These are phyloP conservation scores for Chitala chitala DNA, from an alignment of 2,113 vertebrate species.

Conservation along the genomic window DNA sequence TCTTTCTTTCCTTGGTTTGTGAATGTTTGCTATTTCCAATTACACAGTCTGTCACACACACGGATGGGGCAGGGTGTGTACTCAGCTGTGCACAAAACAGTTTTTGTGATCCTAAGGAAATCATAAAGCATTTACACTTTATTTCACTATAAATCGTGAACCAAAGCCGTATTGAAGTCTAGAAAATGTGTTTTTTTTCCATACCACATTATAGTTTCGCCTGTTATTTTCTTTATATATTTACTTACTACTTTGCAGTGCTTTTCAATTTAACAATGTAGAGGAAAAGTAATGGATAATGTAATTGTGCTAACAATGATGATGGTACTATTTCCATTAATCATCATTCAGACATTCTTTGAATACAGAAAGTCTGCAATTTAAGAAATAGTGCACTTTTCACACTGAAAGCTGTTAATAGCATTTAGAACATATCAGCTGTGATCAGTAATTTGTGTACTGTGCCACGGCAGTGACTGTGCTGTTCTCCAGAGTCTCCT, in stretches of 20 bases:
- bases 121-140: background rate
- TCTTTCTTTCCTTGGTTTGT: background rate
- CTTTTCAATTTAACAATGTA: background rate
- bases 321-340: too few relatives aligned
- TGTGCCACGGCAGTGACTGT: background rate
- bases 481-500: background rate
- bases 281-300: too few relatives aligned
- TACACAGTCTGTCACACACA: background rate
- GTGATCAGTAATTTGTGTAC: conserved; percentile 23
- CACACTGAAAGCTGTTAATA: background rate
- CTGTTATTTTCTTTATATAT: background rate
- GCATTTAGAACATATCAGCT: conserved; percentile 21
- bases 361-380: background rate
- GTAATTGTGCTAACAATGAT: too few relatives aligned
- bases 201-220: background rate
- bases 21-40: background rate
- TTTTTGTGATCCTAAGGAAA: background rate
- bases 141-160: background rate
- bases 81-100: background rate
- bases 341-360: background rate
- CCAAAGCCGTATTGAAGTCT: background rate
- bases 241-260: background rate
- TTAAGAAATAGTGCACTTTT: background rate
- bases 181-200: background rate
- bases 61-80: background rate